These are phyloP conservation scores for Apocheima hispidaria DNA, from an alignment of 2,888 invertebrate species.

Conservation along the genomic window DNA sequence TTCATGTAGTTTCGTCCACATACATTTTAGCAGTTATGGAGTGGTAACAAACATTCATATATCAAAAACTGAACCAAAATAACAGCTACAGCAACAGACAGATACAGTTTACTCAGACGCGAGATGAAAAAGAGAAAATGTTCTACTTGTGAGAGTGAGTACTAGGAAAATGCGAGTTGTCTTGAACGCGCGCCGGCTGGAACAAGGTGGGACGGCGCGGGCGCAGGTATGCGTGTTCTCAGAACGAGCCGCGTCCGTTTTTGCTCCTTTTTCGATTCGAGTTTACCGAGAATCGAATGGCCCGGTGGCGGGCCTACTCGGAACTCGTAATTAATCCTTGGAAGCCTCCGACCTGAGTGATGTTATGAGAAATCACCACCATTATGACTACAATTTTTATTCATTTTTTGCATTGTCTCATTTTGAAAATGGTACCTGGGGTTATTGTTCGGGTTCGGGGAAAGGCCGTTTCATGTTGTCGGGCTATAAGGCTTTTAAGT, in stretches of 20 bases:
- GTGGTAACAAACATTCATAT: neutral
- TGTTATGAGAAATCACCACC: slow-evolving; percentile 81
- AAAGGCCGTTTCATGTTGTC: slow-evolving; percentile 58
- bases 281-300: slow-evolving; percentile 83
- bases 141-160: slow-evolving; percentile 52
- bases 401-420: slow-evolving; percentile 76
- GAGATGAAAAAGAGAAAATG: slow-evolving; percentile 55
- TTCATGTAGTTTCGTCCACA: no score
- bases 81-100: neutral
- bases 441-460: slow-evolving; percentile 69
- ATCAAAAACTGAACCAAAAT: neutral
- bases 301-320: slow-evolving; percentile 84
- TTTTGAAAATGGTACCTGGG: slow-evolving; percentile 70
- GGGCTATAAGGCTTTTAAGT: slow-evolving; percentile 60
- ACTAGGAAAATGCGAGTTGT: slow-evolving; percentile 75
- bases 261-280: slow-evolving; percentile 85
- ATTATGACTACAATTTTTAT: slow-evolving; percentile 73
- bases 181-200: slow-evolving; percentile 61
- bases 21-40: neutral
- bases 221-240: slow-evolving; percentile 84
- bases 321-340: slow-evolving; percentile 86
- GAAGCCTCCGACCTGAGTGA: slow-evolving; percentile 83
- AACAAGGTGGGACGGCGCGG: slow-evolving; percentile 76
- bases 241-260: slow-evolving; percentile 79
- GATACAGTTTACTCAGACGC: slow-evolving; percentile 41